Base-by-base conservation (phyloP, 92 coral and sea anemone genomes). In the Desmophyllum pertusum region DNA sequence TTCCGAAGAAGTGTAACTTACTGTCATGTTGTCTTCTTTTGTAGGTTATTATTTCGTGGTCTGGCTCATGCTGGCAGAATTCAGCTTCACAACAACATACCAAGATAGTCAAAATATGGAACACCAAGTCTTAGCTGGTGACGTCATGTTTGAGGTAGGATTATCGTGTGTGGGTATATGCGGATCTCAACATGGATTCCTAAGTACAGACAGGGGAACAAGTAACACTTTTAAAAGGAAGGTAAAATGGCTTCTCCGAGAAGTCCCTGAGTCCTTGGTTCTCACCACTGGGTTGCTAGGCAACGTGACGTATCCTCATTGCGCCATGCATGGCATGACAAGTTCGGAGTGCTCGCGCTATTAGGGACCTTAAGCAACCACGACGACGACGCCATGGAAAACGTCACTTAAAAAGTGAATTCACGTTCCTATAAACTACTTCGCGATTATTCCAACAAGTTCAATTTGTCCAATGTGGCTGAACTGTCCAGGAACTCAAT, bases 1-100 rank as follows among this genome's bases (percentile, higher is more conserved):
- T n/a, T n/a, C n/a, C n/a, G 23, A 55, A 55, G 63, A 25, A 15
- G 53, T 13, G 53, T 48, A 48, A 18, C 53, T 48, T 1, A 48
- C 21, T 13, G n/a, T n/a, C n/a, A 1, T 10, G 8, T 62, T 23
- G 3, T n/a, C 21, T 38, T 25, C 14, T 21, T 63, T 69, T 53
- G 6, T 83, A 91, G 94, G 84, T 70, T 91, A 88, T 67, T 81
- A 91, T 62, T 88, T 91, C 80, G 75, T 84, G 18, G 88, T 91
- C 9, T 75, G 89, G 75, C 79, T 91, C 13, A 80, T 88, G 89
- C 38, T 91, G 43, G 41, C 38, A 15, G 92, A 82, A 36, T 63
- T 85, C 8, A 78, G 59, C 48, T 91, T 88, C 50, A 70, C 64
- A 36, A 88, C 85, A 23, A 79, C 78, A 19, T 91, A 80, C 45